These are phyloP conservation scores for Macrobrachium nipponense DNA, from an alignment of 1,140 invertebrate species.

Conservation along the genomic window DNA sequence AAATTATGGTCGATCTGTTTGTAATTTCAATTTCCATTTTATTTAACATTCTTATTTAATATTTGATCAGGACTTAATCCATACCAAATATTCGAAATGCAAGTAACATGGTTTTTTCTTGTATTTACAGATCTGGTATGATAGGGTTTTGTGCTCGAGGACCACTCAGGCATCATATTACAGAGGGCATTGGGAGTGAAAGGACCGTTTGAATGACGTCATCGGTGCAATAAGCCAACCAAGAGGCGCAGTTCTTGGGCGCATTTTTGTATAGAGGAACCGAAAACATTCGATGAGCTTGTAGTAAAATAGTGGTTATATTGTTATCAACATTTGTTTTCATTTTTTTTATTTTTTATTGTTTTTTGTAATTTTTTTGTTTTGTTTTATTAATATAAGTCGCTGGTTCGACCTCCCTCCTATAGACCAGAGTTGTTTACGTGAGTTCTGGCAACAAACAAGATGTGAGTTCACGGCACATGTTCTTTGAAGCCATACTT, in stretches of 20 bases:
- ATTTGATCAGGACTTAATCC: too few species aligned
- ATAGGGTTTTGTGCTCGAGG: background rate
- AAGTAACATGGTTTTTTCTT: too few species aligned
- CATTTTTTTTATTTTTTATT: background rate
- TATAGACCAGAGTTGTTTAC: conserved; percentile 2
- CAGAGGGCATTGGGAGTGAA: conserved; percentile 36
- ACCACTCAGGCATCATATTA: background rate
- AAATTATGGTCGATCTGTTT: too few species aligned
- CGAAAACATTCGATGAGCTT: background rate
- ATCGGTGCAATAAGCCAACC: conserved; percentile 52
- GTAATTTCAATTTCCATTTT: too few species aligned
- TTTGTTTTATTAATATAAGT: background rate
- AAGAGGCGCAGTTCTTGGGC: conserved; percentile 45
- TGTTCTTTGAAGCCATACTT: conserved; percentile 11
- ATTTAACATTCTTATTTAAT: too few species aligned
- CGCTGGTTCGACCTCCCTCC: too few species aligned
- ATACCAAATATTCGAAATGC: too few species aligned
- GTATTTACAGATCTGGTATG: background rate
- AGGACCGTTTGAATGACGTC: conserved; percentile 30
- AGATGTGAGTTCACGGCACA: background rate
- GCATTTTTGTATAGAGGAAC: conserved; percentile 15
- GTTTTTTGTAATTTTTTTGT: conserved; percentile 12
- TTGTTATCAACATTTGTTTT: conserved; percentile 48
- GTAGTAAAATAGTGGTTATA: conserved; percentile 46
- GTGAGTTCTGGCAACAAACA: background rate